Conservation (phyloP, 1,140 invertebrate species). For the Dryas iulia region DNA sequence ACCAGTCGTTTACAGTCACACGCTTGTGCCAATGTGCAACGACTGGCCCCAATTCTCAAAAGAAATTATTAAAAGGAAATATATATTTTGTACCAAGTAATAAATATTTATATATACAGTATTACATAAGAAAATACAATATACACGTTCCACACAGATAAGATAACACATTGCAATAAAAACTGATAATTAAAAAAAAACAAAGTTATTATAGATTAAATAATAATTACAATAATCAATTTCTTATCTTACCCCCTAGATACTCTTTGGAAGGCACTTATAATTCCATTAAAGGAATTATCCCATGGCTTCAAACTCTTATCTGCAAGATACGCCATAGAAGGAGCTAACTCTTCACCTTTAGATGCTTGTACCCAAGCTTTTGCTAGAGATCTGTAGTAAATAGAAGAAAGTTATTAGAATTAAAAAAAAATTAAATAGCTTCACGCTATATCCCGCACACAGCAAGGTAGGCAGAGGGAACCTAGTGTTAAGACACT, state of each 20-base stretch:
- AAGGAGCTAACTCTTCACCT: slow-evolving; percentile 81
- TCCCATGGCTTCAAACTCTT: slow-evolving; percentile 79
- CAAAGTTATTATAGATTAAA: not conserved
- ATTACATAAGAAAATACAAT: not conserved
- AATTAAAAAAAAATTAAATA: slow-evolving; percentile 12
- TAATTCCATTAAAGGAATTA: slow-evolving; percentile 83
- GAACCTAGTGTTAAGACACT: too few species aligned
- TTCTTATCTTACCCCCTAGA: slow-evolving; percentile 83
- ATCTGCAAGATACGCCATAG: slow-evolving; percentile 83
- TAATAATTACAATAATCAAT: too few species aligned
- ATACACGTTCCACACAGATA: not conserved
- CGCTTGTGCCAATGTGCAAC: too few species aligned
- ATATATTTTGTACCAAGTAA: too few species aligned
- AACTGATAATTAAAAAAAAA: not conserved
- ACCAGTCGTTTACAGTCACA: too few species aligned
- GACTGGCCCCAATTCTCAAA: too few species aligned
- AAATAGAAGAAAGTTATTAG: too few species aligned
- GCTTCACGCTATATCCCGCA: too few species aligned
- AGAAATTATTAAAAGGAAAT: too few species aligned
- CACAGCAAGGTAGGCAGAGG: too few species aligned
- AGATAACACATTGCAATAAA: not conserved
- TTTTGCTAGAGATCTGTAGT: slow-evolving; percentile 83
- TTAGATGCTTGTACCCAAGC: slow-evolving; percentile 82
- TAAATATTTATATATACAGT: too few species aligned
- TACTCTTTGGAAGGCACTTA: slow-evolving; percentile 84